Evolutionary conservation across 1,140 invertebrate species (phyloP).

Genomic region (Hypsibius dujardini): DNA sequence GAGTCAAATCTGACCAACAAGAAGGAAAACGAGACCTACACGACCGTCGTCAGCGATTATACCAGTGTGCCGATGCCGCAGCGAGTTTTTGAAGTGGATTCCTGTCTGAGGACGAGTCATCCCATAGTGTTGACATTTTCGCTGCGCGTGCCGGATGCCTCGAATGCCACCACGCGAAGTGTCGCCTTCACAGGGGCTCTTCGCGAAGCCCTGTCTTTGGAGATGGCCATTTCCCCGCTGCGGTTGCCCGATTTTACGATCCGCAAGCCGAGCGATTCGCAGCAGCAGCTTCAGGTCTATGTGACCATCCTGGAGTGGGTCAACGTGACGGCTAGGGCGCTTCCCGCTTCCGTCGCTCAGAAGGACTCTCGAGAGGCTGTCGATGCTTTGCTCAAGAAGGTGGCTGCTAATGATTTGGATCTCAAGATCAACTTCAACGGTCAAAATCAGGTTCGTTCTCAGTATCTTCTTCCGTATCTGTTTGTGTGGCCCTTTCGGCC

Average conservation of each 20-base stretch:
- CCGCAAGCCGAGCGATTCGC: background rate
- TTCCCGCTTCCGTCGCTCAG: background rate
- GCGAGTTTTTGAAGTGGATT: background rate
- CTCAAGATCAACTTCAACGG: background rate
- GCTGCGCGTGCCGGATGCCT: background rate
- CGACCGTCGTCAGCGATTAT: background rate
- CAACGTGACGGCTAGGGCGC: background rate
- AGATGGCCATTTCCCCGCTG: background rate
- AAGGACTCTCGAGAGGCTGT: background rate
- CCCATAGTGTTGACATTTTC: background rate
- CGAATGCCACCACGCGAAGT: background rate
- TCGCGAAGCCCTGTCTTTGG: background rate
- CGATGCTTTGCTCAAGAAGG: background rate
- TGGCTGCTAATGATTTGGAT: background rate
- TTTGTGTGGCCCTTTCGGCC: too few relatives aligned
- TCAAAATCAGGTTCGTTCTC: too few relatives aligned
- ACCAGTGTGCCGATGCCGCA: background rate
- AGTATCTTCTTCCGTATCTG: too few relatives aligned
- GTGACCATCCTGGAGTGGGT: conserved; percentile 6
- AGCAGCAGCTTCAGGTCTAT: background rate
- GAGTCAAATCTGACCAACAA: background rate
- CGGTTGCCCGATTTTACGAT: background rate
- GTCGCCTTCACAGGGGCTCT: background rate
- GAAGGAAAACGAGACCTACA: background rate
- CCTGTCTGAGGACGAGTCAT: background rate